Evolutionary conservation across 2,888 invertebrate species (phyloP), one percentile per base, ranked within the genome.

Genomic region (Epistrophe grossulariae): DNA sequence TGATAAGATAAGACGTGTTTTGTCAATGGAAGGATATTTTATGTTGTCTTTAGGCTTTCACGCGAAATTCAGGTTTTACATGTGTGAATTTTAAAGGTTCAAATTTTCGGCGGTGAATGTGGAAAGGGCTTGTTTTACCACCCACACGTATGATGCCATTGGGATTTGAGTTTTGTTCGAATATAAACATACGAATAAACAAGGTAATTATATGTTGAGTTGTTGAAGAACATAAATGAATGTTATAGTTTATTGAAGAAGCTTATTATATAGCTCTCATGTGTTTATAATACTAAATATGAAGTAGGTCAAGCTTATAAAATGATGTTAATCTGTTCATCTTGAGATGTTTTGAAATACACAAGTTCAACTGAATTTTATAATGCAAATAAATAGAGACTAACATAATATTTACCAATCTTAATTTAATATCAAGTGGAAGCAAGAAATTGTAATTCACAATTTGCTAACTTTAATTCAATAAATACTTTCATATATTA

Each of bases 1-100:
- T 72, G 77, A 84, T 81, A 76, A 80, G 80, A 84, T 77, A 48
- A 72, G 80, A 62, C 13, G 66, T 72, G 71, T 76, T 77, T 77
- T 81, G 64, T 55, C 66, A 73, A 77, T 81, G 72, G 40, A 28
- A 81, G 57, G 70, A 76, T 79, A 84, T 84, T 79, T 76, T 80
- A 77, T 80, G 76, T 52, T 72, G 80, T 72, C 76, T 70, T 80
- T 52, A 82, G 64, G 73, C 55, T 78, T 55, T 71, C 28, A 64
- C 35, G 43, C 19, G 17, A 11, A 35, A 50, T 77, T 45, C 50
- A 28, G 19, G 15, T 43, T 66, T 66, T n/a, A 72, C 71, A 76
- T 57, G 52, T 72, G 15, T 76, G 7, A 55, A 55, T 55, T 24
- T 55, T 28, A 31, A 31, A 31, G 55, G 13, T n/a, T 55, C 13